These are phyloP conservation scores for Rhinolophus ferrumequinum DNA, from an alignment of 2,113 vertebrate genomes.

Conservation along the genomic window DNA sequence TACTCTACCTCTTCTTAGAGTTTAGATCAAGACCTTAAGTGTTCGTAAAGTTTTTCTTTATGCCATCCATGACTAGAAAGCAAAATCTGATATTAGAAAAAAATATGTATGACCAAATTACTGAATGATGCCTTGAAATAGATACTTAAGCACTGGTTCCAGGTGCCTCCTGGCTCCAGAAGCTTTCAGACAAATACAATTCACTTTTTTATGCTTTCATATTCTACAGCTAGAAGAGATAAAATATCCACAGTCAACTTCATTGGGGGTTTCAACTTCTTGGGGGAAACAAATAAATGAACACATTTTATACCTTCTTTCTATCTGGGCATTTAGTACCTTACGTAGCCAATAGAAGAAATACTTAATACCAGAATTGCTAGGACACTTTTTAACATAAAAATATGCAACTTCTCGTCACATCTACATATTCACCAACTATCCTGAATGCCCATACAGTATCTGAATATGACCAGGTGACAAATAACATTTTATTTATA, in stretches of 20 bases:
- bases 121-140: background rate
- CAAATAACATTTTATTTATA: background rate
- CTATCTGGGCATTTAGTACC: background rate
- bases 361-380: background rate
- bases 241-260: background rate
- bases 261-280: background rate
- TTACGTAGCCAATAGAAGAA: background rate
- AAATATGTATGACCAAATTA: background rate
- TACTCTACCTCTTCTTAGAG: background rate
- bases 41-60: background rate
- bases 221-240: constrained; percentile 20
- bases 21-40: background rate
- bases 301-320: background rate
- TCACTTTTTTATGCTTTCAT: background rate
- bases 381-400: background rate
- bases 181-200: constrained; percentile 41
- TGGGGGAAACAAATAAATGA: constrained; percentile 47
- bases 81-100: background rate
- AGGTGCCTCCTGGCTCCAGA: background rate
- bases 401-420: background rate
- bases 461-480: background rate
- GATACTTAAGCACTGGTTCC: background rate
- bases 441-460: too few species aligned
- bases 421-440: background rate
- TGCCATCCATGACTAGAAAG: background rate